Base-by-base conservation (phyloP, 2,888 invertebrate species). In the Eupithecia centaureata region DNA sequence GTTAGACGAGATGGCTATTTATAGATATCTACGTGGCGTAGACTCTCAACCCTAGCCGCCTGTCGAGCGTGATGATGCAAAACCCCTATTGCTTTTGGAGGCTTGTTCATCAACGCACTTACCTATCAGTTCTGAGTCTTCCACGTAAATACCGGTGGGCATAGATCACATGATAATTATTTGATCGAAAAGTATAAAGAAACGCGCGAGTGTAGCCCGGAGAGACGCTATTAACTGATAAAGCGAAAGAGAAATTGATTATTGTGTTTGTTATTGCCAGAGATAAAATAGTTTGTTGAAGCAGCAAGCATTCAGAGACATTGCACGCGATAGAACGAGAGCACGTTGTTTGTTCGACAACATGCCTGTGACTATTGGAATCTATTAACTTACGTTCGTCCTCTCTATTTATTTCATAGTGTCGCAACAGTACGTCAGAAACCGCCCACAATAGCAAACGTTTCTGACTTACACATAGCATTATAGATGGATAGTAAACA, bases 201-300 rank as follows among this genome's bases (percentile, higher is more conserved):
- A 47, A 47, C 8, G 7, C 42, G 42, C 42, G 42, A 18, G 18
- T 8, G 18, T 10, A 42, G 42, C 18, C 42, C 18, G 38, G n/a
- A 18, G 8, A 18, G 18, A 42, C n/a, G 18, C 42, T 42, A 42
- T 18, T 42, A 18, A 18, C 42, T 42, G 42, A 42, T 42, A 42
- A 42, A 42, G 42, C 42, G 10, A 38, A 42, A 42, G 18, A 42
- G 42, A 42, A 42, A 42, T 42, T 42, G 42, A 42, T 18, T 42
- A 18, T 18, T 42, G 18, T 18, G 2, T 42, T 42, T 18, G 18
- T 2, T 42, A 42, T 38, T 38, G 4, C 38, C 8, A 18, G 42
- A 42, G 42, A 42, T 42, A 18, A 42, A 42, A 18, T 18, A 8
- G 42, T 42, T 42, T 42, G 7, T n/a, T 15, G 42, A n/a, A 18